Evolutionary conservation across 2,797 vertebrate species (phyloP).

Genomic region (Amblyopsis hoosieri): DNA sequence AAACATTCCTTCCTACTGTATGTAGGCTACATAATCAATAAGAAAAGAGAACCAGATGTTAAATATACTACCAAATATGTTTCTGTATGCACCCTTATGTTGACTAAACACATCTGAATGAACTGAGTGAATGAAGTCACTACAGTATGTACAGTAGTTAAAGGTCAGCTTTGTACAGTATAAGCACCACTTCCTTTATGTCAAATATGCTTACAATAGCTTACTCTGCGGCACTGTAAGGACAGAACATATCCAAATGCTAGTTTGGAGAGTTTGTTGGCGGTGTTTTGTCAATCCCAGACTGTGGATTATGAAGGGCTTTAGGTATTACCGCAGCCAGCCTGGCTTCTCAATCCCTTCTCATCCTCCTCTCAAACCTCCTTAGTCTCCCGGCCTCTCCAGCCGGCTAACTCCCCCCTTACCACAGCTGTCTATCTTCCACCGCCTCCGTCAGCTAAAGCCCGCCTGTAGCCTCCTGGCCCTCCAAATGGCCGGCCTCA

Average conservation of each 20-base stretch:
- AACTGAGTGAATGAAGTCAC: no score
- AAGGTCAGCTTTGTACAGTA: not conserved
- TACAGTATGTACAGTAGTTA: no score
- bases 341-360: conserved; percentile 25
- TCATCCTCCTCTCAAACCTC: conserved; percentile 33
- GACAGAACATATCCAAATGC: not conserved
- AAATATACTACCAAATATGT: no score
- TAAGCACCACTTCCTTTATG: not conserved
- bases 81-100: no score
- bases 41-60: no score
- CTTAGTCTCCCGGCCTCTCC: conserved; percentile 12
- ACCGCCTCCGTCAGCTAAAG: conserved; percentile 30
- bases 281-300: conserved; percentile 2
- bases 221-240: not conserved
- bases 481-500: conserved; percentile 37
- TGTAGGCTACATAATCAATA: no score
- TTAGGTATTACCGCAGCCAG: conserved; percentile 21
- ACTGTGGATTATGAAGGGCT: conserved; percentile 19
- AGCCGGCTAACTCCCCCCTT: conserved; percentile 14
- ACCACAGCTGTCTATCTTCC: conserved; percentile 14
- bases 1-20: no score
- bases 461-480: conserved; percentile 31
- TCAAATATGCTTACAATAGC: not conserved
- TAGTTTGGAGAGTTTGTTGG: not conserved
- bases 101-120: no score